Base-by-base conservation (phyloP, 1,140 invertebrate species). In the Onthophagus taurus region DNA sequence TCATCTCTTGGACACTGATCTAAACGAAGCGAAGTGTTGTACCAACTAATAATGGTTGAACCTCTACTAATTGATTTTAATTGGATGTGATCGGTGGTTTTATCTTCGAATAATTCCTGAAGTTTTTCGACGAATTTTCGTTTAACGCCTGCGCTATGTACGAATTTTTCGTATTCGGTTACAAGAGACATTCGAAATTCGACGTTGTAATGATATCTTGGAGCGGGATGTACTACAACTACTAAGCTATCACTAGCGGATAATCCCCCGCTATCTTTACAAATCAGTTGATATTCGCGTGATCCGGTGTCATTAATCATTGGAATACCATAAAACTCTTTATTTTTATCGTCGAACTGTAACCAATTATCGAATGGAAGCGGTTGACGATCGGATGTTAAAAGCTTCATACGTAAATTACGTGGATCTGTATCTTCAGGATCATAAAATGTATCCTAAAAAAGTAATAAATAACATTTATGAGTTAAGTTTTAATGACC, bases 321-420 rank as follows among this genome's bases (percentile, higher is more conserved):
- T 4, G 89, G 89, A 17, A 93, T 72, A 2, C 89, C 90, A 63
- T 79, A 91, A 60, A 93, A 89, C 70, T 91, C 88, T 59, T 89
- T 84, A 68, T 89, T 90, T 45, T 83, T 85, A 2, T 70, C 69
- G 58, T 94, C 86, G 59, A 93, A 94, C 61, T 91, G 88, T 31
- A 94, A 64, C 90, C 90, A 94, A 55, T 85, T 78, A n/a, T 75
- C 63, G 0, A 72, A 43, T 1, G 77, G 70, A 18, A 91, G 72
- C 36, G 76, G 66, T 7, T 74, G 72, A 31, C 81, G 72, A 47
- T 90, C 81, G 31, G 75, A 76, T 20, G 78, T 83, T 9, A 83
- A 71, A 0, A 95, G 67, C 2, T 76, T 76, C 48, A 94, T 72
- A 33, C 78, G 77, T 51, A 93, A 69, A 44, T 78, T 76, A 21